A percentile compares a stretch with the other conserved stretches of the same genome.
Evolutionary conservation across 2,797 vertebrate genomes (phyloP).

Genomic region (Numenius phaeopus): DNA sequence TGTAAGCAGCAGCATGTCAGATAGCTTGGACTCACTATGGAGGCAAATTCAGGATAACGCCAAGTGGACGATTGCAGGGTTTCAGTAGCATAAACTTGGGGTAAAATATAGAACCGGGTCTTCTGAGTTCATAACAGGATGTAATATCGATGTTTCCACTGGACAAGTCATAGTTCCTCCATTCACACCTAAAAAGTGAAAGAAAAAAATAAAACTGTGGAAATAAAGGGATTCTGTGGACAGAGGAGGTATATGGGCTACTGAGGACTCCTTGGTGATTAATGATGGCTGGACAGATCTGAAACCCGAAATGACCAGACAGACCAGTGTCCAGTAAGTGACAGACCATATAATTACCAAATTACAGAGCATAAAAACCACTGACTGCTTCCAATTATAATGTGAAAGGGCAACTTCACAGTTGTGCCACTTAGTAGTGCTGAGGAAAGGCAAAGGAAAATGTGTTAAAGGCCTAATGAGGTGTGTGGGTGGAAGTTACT

Average conservation of each 20-base stretch:
- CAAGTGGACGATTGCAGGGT: neutral
- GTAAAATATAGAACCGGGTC: neutral
- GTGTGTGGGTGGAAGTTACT: constrained; percentile 63
- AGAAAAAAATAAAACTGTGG: neutral
- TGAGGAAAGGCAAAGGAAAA: constrained; percentile 66
- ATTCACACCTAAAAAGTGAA: neutral
- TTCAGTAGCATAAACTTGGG: neutral
- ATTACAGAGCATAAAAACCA: constrained; percentile 61
- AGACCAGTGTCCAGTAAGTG: constrained; percentile 33
- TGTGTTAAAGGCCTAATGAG: constrained; percentile 76
- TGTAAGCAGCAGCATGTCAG: neutral
- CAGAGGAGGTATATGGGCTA: neutral
- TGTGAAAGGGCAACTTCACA: constrained; percentile 49
- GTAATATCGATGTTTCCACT: neutral
- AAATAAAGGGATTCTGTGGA: neutral
- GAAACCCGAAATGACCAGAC: neutral
- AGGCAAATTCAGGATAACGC: neutral
- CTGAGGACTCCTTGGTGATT: neutral
- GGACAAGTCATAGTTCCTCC: neutral
- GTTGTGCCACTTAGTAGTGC: neutral
- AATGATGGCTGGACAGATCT: neutral
- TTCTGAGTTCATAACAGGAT: neutral
- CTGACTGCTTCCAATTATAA: constrained; percentile 66
- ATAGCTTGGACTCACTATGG: neutral
- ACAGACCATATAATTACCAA: constrained; percentile 55